Evolutionary conservation across 2,888 invertebrate species (phyloP), one percentile per base, ranked within the genome.

Genomic region (Nymphalis c-album): DNA sequence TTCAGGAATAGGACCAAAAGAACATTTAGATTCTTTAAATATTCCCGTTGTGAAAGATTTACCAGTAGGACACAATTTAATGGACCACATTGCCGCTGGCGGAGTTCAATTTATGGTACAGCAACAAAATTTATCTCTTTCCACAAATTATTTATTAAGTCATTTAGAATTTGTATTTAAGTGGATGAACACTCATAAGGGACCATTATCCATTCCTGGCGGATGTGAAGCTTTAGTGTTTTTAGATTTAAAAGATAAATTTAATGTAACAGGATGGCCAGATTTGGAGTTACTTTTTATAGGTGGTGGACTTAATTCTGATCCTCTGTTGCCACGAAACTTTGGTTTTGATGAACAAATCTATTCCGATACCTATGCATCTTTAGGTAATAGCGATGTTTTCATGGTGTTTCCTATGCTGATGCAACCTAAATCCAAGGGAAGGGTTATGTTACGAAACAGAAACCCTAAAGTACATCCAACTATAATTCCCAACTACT

Each of bases 401-500:
- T 93, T 92, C 67, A 92, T 92, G 91, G 85, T 95, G 1, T 94
- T 95, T 73, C 96, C 96, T 0, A 95, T 96, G 88, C 80, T 96
- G 46, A 93, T 96, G 83, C 92, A 95, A 72, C 96, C 96, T 0
- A 93, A 94, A 78, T 96, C 96, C n/a, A 91, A 92, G 73, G 96
- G 96, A 0, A 90, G 94, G 70, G 84, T 96, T 0, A 92, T 90
- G 82, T 89, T 98, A n/a, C 93, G 92, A 77, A 95, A 94, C 16
- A 94, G 90, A 68, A 94, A 97, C 82, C 96, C 97, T 0, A 93
- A 93, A 74, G 93, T 94, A 0, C 94, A 95, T 76, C 97, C 97
- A 0, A 86, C 93, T n/a, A 92, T 97, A 63, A 94, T 96, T 74
- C 96, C 97, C 0, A 96, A 96, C 81, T 98, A 98, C 84, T 94